Conservation (phyloP, 2,888 invertebrate genomes). For the Lycaena phlaeas region DNA sequence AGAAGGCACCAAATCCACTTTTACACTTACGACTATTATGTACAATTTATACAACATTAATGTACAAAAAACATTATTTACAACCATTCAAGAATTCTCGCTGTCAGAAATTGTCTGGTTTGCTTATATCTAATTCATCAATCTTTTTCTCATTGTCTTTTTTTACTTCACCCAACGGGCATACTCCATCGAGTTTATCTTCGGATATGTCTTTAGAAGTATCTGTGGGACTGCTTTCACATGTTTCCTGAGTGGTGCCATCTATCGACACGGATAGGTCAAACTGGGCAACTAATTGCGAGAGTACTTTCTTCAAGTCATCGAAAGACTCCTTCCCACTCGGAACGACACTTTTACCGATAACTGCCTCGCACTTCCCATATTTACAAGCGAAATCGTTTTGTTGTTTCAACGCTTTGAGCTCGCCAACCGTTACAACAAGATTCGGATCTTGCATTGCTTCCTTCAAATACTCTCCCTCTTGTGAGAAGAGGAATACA, state of each 20-base stretch:
- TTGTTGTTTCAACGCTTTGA: conserved; percentile 45
- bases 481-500: conserved; percentile 89
- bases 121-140: background rate
- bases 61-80: conserved; percentile 2
- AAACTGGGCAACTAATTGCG: conserved; percentile 50
- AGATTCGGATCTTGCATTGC: conserved; percentile 73
- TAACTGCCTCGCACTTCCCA: conserved; percentile 33
- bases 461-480: conserved; percentile 79
- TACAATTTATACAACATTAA: conserved; percentile 7
- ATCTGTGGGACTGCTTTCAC: conserved; percentile 8
- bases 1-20: conserved; percentile 8
- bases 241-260: conserved; percentile 20
- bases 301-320: conserved; percentile 57
- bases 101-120: conserved; percentile 5
- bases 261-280: conserved; percentile 44
- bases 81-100: background rate
- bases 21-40: conserved; percentile 2
- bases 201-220: background rate
- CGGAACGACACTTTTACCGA: conserved; percentile 24
- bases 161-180: background rate
- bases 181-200: background rate
- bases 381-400: conserved; percentile 33
- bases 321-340: conserved; percentile 45
- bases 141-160: conserved; percentile 5
- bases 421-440: conserved; percentile 67